A percentile compares a stretch with the other conserved stretches of the same genome.
Evolutionary conservation across 2,888 invertebrate genomes (phyloP).

Genomic region (Pristionchus japonicus): DNA sequence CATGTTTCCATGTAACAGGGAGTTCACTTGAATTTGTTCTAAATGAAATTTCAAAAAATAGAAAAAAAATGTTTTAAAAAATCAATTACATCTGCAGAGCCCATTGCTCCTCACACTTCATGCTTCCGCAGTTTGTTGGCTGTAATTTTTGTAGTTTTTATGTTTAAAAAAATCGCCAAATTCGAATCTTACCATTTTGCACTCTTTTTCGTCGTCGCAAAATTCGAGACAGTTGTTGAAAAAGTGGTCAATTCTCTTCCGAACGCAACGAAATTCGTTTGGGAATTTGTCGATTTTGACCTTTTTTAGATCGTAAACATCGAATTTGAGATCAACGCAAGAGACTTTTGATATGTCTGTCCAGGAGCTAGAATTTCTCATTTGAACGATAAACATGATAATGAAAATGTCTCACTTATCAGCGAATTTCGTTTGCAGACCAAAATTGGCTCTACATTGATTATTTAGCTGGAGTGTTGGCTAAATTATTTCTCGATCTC

Average conservation of each 20-base stretch:
- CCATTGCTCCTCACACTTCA: not conserved
- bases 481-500: too few species aligned
- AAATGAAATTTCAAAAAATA: not conserved
- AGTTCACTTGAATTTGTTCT: not conserved
- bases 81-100: not conserved
- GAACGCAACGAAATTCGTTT: not conserved
- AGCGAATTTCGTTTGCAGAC: not conserved
- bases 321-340: not conserved
- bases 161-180: too few species aligned
- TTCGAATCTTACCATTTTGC: not conserved
- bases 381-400: too few species aligned
- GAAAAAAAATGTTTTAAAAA: not conserved
- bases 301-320: not conserved
- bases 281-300: not conserved
- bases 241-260: not conserved
- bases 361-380: not conserved
- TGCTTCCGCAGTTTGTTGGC: not conserved
- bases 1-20: not conserved
- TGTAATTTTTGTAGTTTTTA: not conserved
- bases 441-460: not conserved
- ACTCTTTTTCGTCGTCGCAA: not conserved
- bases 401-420: too few species aligned
- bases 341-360: not conserved
- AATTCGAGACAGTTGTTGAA: not conserved
- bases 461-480: too few species aligned